These are phyloP conservation scores for Podarcis lilfordi DNA, from an alignment of 2,797 vertebrate genomes.

Conservation along the genomic window DNA sequence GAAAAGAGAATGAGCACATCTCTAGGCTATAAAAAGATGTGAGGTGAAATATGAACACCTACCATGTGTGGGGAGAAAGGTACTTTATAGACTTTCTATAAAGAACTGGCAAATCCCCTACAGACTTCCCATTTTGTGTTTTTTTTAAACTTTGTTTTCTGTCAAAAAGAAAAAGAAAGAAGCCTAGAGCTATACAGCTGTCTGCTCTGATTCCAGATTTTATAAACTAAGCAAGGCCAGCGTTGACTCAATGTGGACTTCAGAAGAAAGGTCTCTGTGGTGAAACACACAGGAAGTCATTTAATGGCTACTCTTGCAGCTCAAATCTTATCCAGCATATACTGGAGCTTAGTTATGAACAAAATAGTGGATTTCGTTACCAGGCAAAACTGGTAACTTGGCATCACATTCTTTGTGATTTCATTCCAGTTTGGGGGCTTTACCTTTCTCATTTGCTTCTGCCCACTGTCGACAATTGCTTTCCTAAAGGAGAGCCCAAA, in stretches of 20 bases:
- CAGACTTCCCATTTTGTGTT: not conserved
- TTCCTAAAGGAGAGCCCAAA: not conserved
- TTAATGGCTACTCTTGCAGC: not conserved
- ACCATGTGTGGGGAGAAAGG: constrained; percentile 21
- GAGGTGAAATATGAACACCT: constrained; percentile 44
- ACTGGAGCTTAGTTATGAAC: not conserved
- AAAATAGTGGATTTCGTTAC: not conserved
- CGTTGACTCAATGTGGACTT: not conserved
- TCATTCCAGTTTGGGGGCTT: not conserved
- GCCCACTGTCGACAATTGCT: not conserved
- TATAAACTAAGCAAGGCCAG: not conserved
- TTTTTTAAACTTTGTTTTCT: not conserved
- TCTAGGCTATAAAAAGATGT: constrained; percentile 45
- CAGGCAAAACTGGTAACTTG: not conserved
- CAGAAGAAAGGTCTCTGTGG: not conserved
- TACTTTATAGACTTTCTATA: constrained; percentile 10
- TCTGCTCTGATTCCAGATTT: constrained; percentile 2
- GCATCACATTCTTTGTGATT: not conserved
- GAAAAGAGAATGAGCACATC: constrained; percentile 34
- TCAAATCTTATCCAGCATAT: not conserved
- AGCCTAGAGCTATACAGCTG: constrained; percentile 8
- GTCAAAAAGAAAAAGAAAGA: not conserved
- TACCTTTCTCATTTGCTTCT: not conserved
- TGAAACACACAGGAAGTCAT: not conserved
- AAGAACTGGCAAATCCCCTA: constrained; percentile 16